A percentile compares a stretch with the other conserved stretches of the same genome.
Evolutionary conservation across 2,888 invertebrate genomes (phyloP).

Genomic region (Trachelus stipa): DNA sequence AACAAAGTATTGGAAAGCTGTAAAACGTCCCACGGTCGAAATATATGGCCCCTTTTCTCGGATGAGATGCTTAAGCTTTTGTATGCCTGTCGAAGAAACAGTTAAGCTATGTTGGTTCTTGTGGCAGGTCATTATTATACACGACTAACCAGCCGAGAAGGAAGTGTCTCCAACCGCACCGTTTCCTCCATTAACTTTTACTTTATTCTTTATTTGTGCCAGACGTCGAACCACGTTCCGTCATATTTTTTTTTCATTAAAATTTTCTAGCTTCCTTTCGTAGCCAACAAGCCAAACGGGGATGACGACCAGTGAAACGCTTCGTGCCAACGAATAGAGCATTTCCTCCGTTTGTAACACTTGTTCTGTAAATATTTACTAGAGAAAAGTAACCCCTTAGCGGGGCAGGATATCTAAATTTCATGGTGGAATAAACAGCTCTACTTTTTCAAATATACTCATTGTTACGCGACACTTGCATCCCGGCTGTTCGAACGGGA

Average conservation of each 20-base stretch:
- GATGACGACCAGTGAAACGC: too few relatives aligned
- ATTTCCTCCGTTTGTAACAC: background rate
- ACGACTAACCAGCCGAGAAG: background rate
- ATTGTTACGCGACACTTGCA: background rate
- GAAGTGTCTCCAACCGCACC: background rate
- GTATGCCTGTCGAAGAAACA: background rate
- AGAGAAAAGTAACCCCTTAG: background rate
- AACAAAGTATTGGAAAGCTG: constrained; percentile 31
- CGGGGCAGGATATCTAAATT: background rate
- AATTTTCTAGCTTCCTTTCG: background rate
- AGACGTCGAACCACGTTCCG: background rate
- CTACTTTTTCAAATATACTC: constrained; percentile 1
- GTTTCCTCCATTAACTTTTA: background rate
- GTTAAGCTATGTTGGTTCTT: background rate
- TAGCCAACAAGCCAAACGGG: too few relatives aligned
- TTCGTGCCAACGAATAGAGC: background rate
- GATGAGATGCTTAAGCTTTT: constrained; percentile 2
- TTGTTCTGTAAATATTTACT: constrained; percentile 1
- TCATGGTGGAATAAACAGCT: background rate
- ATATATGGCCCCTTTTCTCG: constrained; percentile 2
- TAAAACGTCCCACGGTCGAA: constrained; percentile 26
- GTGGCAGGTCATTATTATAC: background rate
- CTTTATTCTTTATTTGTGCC: background rate
- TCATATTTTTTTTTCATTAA: background rate
- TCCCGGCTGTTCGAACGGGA: background rate